Percentiles rank a stretch among this genome's conserved stretches.
phyloP scores from a whole-genome alignment of 2,888 invertebrate species.

The Amorpha juglandis region DNA sequence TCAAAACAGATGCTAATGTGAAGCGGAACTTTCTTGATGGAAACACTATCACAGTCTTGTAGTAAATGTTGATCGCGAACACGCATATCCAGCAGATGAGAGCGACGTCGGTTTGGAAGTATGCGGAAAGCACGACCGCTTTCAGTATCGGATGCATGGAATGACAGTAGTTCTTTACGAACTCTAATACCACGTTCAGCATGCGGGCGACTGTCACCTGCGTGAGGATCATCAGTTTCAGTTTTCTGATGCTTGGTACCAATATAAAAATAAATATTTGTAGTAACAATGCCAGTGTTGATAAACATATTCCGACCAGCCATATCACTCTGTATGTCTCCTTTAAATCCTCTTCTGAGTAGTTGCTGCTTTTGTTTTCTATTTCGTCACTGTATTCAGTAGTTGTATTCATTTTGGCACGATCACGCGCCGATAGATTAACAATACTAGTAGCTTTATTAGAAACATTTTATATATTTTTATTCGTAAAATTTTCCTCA shows the following conservation, averaged over 20 bases:
- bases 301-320: constrained; percentile 54
- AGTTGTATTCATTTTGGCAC: no score
- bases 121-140: constrained; percentile 42
- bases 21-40: constrained; percentile 46
- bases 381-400: no score
- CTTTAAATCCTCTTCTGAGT: no score
- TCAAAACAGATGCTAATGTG: constrained; percentile 38
- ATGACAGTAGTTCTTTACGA: constrained; percentile 32
- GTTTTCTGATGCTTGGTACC: constrained; percentile 53
- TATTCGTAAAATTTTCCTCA: no score
- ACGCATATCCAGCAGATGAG: constrained; percentile 65
- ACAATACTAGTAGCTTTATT: no score
- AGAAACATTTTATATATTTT: no score
- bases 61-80: constrained; percentile 65
- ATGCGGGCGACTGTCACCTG: constrained; percentile 60
- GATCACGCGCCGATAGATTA: no score
- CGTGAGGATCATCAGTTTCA: constrained; percentile 60
- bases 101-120: constrained; percentile 58
- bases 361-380: no score
- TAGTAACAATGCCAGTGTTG: constrained; percentile 47
- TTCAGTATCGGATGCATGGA: constrained; percentile 26
- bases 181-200: constrained; percentile 55
- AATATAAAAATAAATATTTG: constrained; percentile 50
- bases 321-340: constrained; percentile 39
- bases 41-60: constrained; percentile 64